Conservation (phyloP, 2,797 vertebrate species). For the Pangasius krempfi region DNA sequence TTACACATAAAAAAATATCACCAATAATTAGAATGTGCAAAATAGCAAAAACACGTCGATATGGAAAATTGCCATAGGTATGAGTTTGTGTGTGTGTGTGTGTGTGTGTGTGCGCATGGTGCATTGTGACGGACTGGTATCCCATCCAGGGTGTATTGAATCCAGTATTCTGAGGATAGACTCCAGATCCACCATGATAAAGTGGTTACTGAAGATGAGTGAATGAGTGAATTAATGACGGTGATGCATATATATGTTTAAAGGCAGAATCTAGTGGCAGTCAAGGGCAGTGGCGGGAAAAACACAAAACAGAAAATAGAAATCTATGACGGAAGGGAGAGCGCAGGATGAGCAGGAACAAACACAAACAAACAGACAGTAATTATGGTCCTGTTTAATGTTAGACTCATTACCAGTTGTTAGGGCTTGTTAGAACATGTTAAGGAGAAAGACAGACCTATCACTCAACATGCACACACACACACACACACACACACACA, state of each 20-base stretch:
- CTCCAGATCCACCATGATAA: neutral
- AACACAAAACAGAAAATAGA: neutral
- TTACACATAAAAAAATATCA: neutral
- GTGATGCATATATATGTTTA: neutral
- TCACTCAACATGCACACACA: slow-evolving; percentile 35
- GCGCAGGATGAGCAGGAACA: slow-evolving; percentile 47
- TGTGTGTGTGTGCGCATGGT: neutral
- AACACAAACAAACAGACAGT: slow-evolving; percentile 44
- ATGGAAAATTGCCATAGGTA: neutral
- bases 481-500: neutral
- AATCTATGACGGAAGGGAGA: neutral
- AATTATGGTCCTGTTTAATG: slow-evolving; percentile 45
- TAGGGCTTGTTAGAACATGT: slow-evolving; percentile 47
- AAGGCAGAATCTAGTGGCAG: neutral
- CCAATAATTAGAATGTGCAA: neutral
- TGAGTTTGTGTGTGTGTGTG: neutral
- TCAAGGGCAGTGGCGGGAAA: neutral
- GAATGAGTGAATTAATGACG: neutral
- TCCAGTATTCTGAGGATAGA: neutral
- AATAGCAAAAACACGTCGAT: neutral
- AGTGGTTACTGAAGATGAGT: neutral
- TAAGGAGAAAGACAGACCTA: slow-evolving; percentile 39
- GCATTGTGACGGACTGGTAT: neutral
- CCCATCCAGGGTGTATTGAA: neutral
- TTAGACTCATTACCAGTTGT: slow-evolving; percentile 31